Base-by-base conservation (phyloP, 2,113 vertebrate species). In the Himantopus leucocephalus region DNA sequence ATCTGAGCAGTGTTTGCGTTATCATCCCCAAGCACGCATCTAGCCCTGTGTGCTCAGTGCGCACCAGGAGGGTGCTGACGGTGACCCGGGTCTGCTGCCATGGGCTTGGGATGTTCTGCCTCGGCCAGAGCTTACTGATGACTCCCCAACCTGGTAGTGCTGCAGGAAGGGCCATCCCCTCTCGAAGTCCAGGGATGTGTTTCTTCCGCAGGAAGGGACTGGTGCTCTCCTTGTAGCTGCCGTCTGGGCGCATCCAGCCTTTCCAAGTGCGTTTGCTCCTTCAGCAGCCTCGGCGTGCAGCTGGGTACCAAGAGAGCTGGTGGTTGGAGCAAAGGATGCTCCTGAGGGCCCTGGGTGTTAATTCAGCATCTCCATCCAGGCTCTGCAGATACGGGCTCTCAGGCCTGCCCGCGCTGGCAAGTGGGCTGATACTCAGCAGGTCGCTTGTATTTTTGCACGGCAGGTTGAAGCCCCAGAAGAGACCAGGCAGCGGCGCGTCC, bases 381-480 rank as follows among this genome's bases (percentile, higher is more conserved):
- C 52, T 48, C 29, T 75, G 56, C 59, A 47, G 41, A 8, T 27
- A 15, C 0, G 2, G 14, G 32, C 64, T 18, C 21, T n/a, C 1
- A 2, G 43, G 11, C n/a, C n/a, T 48, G 58, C 68, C 60, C 47
- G 1, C 1, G 8, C 78, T 52, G 45, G 22, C 45, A 5, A 30
- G 22, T 34, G 41, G 24, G 47, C 70, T 62, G 32, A 27, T 24
- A 0, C 80, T 97, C 77, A 97, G 73, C 76, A 53, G 24, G 21
- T 58, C 4, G 0, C n/a, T 35, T 43, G 34, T 87, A 1, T 94
- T 77, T 95, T 12, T 88, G 12, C 50, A 6, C 18, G 3, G 18
- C 91, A 99, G 99, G 98, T 98, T 98, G 29, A 99, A 99, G 96
- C 98, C 98, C 3, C 98, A 98, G 67, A 99, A 99, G 97, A 98